Evolutionary conservation across 1,140 invertebrate species (phyloP).

Genomic region (Drosophila sproati): DNA sequence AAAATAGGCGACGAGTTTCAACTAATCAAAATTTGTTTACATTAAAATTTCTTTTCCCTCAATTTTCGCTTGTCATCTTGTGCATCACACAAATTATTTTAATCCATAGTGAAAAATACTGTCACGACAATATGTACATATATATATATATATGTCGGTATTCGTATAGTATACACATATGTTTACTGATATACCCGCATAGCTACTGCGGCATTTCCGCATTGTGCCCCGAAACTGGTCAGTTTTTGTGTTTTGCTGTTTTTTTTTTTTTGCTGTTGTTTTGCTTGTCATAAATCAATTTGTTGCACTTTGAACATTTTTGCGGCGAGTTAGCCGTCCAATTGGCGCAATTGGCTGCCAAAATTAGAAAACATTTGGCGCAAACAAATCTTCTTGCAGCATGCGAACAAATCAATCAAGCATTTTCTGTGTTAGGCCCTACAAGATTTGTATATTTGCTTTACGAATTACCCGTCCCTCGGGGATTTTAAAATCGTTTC

Average conservation of each 20-base stretch:
- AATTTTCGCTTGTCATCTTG: constrained; percentile 56
- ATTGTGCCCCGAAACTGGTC: constrained; percentile 35
- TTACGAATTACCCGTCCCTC: background rate
- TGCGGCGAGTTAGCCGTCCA: constrained; percentile 45
- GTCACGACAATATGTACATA: constrained; percentile 4
- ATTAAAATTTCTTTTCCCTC: constrained; percentile 21
- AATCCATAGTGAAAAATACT: constrained; percentile 23
- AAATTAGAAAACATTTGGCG: constrained; percentile 56
- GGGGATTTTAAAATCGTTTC: background rate
- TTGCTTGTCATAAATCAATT: constrained; percentile 73
- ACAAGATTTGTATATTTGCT: background rate
- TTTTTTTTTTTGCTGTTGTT: constrained; percentile 7
- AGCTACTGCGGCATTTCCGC: constrained; percentile 54
- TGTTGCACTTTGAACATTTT: constrained; percentile 68
- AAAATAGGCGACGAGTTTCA: constrained; percentile 61
- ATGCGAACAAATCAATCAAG: constrained; percentile 61
- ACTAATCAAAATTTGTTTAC: constrained; percentile 51
- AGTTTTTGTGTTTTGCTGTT: constrained; percentile 27
- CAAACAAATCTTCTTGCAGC: constrained; percentile 17
- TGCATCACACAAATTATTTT: constrained; percentile 18
- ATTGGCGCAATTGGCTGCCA: constrained; percentile 57
- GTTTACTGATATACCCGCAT: constrained; percentile 12
- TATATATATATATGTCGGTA: background rate
- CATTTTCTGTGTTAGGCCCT: background rate
- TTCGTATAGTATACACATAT: background rate